Percentiles rank a stretch among this genome's conserved stretches.
phyloP scores from a whole-genome alignment of 2,113 vertebrate species.

The Agelaius tricolor region DNA sequence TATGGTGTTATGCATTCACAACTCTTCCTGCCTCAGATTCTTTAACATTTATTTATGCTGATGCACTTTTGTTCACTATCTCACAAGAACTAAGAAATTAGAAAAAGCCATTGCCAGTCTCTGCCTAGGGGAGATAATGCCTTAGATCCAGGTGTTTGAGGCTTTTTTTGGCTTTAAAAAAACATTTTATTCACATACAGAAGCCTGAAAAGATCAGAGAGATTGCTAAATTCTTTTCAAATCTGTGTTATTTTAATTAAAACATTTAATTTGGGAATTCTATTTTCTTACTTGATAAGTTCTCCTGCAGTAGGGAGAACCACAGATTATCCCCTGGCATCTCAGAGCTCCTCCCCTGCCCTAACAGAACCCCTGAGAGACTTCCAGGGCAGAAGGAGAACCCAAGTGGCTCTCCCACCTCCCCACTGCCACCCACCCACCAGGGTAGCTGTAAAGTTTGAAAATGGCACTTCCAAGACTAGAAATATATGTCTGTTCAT shows the following conservation, averaged over 20 bases:
- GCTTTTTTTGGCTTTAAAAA: neutral
- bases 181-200: neutral
- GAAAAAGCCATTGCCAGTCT: neutral
- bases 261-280: neutral
- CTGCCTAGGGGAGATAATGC: neutral
- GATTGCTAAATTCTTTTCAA: neutral
- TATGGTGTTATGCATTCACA: neutral
- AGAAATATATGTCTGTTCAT: neutral
- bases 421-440: neutral
- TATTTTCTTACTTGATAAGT: neutral
- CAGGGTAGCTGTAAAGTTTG: neutral
- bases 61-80: neutral
- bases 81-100: neutral
- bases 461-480: neutral
- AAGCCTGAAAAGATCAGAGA: neutral
- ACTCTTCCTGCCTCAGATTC: neutral
- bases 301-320: neutral
- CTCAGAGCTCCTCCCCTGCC: neutral
- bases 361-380: neutral
- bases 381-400: neutral
- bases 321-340: neutral
- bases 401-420: neutral
- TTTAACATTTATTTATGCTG: neutral
- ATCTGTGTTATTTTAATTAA: neutral
- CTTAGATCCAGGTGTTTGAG: neutral